phyloP scores from a whole-genome alignment of 2,797 vertebrate genomes.

The Malacoctenus gilli region DNA sequence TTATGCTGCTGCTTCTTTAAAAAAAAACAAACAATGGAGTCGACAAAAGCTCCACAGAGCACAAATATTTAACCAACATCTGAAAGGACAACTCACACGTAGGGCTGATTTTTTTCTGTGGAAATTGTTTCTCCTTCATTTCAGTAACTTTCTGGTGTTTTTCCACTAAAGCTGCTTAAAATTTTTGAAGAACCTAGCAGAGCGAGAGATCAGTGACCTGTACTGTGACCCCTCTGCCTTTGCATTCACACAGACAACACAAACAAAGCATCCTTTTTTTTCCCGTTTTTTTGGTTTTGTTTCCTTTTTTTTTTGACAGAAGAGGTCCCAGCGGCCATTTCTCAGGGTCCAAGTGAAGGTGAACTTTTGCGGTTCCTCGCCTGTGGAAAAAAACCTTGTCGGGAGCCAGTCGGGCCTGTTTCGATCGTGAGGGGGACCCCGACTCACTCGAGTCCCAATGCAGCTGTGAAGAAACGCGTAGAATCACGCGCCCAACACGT shows the following conservation, averaged over 20 bases:
- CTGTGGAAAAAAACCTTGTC: conserved; percentile 63
- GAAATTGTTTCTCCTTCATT: conserved; percentile 29
- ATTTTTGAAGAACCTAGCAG: conserved; percentile 34
- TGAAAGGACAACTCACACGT: conserved; percentile 41
- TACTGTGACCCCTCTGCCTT: conserved; percentile 45
- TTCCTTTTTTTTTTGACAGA: conserved; percentile 66
- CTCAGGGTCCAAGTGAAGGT: conserved; percentile 78
- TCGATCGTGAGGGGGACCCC: conserved; percentile 39
- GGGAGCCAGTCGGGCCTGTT: conserved; percentile 43
- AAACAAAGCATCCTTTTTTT: conserved; percentile 55
- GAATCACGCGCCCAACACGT: conserved; percentile 18
- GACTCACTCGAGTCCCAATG: no score
- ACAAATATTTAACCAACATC: conserved; percentile 63
- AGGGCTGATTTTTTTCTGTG: conserved; percentile 45
- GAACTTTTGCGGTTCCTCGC: conserved; percentile 50
- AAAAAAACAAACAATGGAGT: conserved; percentile 24
- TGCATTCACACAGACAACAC: conserved; percentile 13
- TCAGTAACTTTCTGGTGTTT: conserved; percentile 32
- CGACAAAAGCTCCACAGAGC: conserved; percentile 48
- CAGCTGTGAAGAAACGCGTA: conserved; percentile 7
- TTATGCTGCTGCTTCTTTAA: conserved; percentile 70
- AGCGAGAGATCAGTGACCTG: conserved; percentile 36
- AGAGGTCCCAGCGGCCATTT: conserved; percentile 70
- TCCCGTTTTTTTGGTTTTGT: conserved; percentile 70
- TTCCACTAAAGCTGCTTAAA: conserved; percentile 63